Evolutionary conservation across 2,888 invertebrate genomes (phyloP).

Genomic region (Leptarthrus brevirostris): DNA sequence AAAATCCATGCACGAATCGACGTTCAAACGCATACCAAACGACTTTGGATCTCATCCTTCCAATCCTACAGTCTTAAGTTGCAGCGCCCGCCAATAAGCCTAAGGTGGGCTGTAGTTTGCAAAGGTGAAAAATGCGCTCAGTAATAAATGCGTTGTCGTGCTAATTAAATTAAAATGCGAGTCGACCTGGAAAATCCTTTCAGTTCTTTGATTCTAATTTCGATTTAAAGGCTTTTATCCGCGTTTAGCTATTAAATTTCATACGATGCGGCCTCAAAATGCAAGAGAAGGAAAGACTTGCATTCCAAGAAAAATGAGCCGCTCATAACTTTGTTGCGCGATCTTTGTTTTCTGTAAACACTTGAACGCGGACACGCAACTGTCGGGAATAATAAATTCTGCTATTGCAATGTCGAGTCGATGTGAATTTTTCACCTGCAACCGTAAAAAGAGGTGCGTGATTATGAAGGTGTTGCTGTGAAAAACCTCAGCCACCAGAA

Average conservation of each 20-base stretch:
- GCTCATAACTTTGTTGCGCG: slow-evolving; percentile 19
- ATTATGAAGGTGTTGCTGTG: slow-evolving; percentile 30
- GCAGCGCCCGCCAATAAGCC: too few species aligned
- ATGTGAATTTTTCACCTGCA: slow-evolving; percentile 32
- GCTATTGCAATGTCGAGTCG: not conserved
- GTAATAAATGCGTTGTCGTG: slow-evolving; percentile 45
- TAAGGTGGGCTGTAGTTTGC: too few species aligned
- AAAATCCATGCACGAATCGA: slow-evolving; percentile 38
- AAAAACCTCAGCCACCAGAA: slow-evolving; percentile 7
- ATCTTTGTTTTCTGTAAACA: slow-evolving; percentile 38
- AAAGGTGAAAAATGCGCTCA: slow-evolving; percentile 11
- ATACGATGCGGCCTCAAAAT: not conserved
- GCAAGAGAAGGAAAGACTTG: not conserved
- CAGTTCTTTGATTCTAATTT: slow-evolving; percentile 16
- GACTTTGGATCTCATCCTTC: too few species aligned
- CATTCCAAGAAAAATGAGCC: slow-evolving; percentile 21
- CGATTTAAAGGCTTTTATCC: not conserved
- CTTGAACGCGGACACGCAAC: slow-evolving; percentile 32
- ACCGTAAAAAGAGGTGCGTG: slow-evolving; percentile 19
- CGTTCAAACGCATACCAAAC: slow-evolving; percentile 27
- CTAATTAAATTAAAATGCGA: slow-evolving; percentile 37
- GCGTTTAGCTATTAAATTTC: slow-evolving; percentile 29
- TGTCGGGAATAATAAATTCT: slow-evolving; percentile 32
- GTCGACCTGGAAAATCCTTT: not conserved
- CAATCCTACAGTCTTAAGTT: too few species aligned